Evolutionary conservation across 2,797 vertebrate species (phyloP).

Genomic region (Poecilia gillii): DNA sequence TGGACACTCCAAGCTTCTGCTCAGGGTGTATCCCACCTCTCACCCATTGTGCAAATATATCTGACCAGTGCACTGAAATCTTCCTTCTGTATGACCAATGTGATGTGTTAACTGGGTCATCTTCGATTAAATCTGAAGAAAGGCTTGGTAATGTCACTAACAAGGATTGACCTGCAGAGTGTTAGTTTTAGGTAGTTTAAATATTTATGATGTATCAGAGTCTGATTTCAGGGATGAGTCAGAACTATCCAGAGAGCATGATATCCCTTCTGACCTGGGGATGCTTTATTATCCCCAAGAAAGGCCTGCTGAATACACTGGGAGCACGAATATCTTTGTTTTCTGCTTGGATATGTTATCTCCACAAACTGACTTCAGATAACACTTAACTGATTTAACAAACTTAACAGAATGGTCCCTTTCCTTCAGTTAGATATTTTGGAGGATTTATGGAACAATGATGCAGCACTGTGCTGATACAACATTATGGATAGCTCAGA

Average conservation of each 20-base stretch:
- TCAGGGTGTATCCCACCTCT: background rate
- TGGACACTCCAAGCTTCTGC: background rate
- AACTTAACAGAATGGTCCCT: background rate
- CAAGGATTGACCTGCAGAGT: background rate
- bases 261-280: background rate
- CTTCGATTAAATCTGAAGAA: background rate
- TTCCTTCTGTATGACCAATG: background rate
- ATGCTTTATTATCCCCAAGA: background rate
- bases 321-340: background rate
- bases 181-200: background rate
- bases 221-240: background rate
- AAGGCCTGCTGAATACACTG: background rate
- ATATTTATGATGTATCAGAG: background rate
- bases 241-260: background rate
- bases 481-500: background rate
- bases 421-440: background rate
- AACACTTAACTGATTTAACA: background rate
- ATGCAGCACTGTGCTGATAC: background rate
- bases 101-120: background rate
- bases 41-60: background rate
- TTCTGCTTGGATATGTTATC: background rate
- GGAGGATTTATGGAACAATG: background rate
- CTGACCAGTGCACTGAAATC: background rate
- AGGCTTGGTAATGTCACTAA: background rate
- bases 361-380: background rate